Base-by-base conservation (phyloP, 2,888 invertebrate species). In the Falcaria lacertinaria region DNA sequence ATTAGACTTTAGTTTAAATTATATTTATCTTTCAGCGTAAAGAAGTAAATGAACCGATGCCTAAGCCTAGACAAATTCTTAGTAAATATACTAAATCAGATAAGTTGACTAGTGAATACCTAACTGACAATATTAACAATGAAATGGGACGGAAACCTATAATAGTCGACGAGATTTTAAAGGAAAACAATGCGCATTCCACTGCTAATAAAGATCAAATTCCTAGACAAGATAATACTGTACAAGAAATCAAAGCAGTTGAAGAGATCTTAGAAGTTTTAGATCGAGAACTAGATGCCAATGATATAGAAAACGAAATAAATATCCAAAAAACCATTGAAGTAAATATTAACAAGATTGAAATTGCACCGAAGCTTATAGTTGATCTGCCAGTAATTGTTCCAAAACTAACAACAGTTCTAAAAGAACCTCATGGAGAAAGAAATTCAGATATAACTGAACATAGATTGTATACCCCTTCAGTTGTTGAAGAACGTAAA, bases 21-120 rank as follows among this genome's bases (percentile, higher is more conserved):
- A 32, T 16, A n/a, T 11, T 40, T 50, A 16, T 34, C 36, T 73
- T 68, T 38, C 53, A 71, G 77, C 55, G 57, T 6, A 51, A 64
- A 11, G 61, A 65, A 25, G 42, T 54, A 7, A 52, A 44, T 19
- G 50, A 62, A 25, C 33, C 44, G 11, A 33, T 13, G n/a, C 42
- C 28, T 34, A 34, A 19, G 14, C 13, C 22, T 15, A 47, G 15
- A 44, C 35, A 33, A 16, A 13, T 42, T 34, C 54, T 41, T 25
- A 43, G 44, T 36, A 52, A 50, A 44, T n/a, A n/a, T n/a, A 44
- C 45, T 8, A 64, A 43, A 37, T 35, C 51, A 33, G 39, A 47
- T 13, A 60, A 51, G 47, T 39, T 42, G 17, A 41, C 44, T 19
- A 47, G 52, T 49, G 52, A 52, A 35, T 33, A 49, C 44, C 53